Conservation (phyloP, 2,113 vertebrate species). For the Malurus alboscapulatus region DNA sequence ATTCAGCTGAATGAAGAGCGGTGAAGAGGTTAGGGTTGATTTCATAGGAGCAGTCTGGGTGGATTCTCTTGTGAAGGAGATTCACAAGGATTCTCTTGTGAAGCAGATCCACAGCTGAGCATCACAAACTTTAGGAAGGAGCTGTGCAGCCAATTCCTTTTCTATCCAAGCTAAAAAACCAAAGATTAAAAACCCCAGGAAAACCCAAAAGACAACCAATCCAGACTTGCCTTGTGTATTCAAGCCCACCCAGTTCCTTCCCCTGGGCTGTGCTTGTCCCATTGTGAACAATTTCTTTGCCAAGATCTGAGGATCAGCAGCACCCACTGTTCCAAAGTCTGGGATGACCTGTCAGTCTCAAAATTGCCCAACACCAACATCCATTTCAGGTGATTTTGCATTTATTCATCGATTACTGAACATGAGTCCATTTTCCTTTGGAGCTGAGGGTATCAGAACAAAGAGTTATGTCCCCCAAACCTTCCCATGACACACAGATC, state of each 20-base stretch:
- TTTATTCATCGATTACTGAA: neutral
- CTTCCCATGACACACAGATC: neutral
- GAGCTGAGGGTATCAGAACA: neutral
- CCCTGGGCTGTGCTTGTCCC: neutral
- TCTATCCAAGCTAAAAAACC: no score
- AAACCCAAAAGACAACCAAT: rapidly evolving
- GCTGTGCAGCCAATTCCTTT: neutral
- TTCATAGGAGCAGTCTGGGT: neutral
- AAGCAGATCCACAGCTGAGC: neutral
- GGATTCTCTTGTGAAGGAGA: neutral
- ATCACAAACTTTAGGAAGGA: neutral
- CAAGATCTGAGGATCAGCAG: neutral
- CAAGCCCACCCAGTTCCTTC: neutral
- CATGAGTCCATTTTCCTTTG: neutral
- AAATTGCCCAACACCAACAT: neutral
- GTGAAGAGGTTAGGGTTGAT: neutral
- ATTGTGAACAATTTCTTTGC: neutral
- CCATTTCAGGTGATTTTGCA: neutral
- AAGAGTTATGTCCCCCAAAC: neutral
- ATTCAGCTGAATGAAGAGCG: neutral
- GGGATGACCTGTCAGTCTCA: neutral
- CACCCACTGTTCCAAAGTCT: neutral
- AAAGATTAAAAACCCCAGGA: neutral
- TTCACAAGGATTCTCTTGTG: neutral
- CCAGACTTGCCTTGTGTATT: neutral